Percentiles rank a stretch among this genome's conserved stretches.
phyloP scores from a whole-genome alignment of 2,888 invertebrate species.

The Pammene aurita region DNA sequence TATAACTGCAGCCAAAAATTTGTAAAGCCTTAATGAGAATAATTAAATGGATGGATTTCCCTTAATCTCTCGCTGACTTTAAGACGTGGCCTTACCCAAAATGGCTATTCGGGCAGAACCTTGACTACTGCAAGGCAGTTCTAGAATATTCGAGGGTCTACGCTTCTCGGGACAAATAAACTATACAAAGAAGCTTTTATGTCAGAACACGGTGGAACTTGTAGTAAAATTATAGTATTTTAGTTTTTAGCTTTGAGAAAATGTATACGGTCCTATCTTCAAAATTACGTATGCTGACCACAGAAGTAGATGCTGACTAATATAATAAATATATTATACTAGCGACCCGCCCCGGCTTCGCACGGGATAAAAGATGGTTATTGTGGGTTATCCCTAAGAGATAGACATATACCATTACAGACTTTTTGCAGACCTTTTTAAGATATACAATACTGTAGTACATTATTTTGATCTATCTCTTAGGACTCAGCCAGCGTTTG shows the following conservation, averaged over 20 bases:
- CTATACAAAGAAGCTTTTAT: conserved; percentile 21
- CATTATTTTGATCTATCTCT: too few relatives aligned
- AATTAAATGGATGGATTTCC: too few relatives aligned
- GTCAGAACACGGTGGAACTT: not conserved
- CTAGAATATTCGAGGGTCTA: conserved; percentile 23
- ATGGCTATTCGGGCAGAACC: conserved; percentile 30
- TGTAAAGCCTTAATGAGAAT: too few relatives aligned
- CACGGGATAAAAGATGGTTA: too few relatives aligned
- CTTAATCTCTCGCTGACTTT: not conserved
- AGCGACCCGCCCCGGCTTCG: too few relatives aligned
- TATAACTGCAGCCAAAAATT: too few relatives aligned
- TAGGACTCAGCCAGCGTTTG: too few relatives aligned
- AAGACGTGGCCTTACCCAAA: conserved; percentile 31
- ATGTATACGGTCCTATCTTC: not conserved
- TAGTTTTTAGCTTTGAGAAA: not conserved
- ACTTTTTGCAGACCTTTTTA: too few relatives aligned
- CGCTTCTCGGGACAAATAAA: conserved; percentile 21
- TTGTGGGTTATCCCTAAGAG: too few relatives aligned
- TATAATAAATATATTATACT: not conserved
- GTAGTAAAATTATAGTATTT: conserved; percentile 15
- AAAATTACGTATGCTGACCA: not conserved
- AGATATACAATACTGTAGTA: too few relatives aligned
- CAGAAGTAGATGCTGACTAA: too few relatives aligned
- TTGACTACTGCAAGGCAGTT: conserved; percentile 27
- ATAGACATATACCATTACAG: too few relatives aligned